phyloP scores from a whole-genome alignment of 1,140 invertebrate species.

The Triops longicaudatus region DNA sequence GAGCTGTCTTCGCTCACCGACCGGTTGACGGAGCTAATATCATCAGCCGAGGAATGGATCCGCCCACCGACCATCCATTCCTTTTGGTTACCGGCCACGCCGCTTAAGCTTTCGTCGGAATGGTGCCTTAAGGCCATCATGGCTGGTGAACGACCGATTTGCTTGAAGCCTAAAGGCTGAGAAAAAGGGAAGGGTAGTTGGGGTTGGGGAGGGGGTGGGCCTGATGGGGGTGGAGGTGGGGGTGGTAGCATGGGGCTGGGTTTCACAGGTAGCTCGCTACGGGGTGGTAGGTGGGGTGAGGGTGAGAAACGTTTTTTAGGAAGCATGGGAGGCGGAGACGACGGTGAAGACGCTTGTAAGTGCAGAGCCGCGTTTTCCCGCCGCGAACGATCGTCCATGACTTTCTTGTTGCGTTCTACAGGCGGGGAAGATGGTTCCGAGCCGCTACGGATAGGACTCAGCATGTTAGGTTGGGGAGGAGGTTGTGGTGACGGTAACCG shows the following conservation, averaged over 20 bases:
- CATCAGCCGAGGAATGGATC: constrained; percentile 65
- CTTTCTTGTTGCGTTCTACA: constrained; percentile 8
- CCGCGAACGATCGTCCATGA: neutral
- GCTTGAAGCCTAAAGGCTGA: neutral
- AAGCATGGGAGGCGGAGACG: neutral
- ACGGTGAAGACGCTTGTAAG: neutral
- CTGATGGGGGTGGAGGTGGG: constrained; percentile 15
- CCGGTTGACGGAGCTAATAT: constrained; percentile 62
- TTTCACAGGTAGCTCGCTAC: neutral
- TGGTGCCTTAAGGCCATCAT: constrained; percentile 26
- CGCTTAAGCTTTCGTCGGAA: constrained; percentile 30
- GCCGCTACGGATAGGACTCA: constrained; percentile 27
- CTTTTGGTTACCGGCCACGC: constrained; percentile 1
- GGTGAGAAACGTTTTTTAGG: neutral
- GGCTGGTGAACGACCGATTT: neutral
- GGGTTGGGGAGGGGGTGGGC: no score
- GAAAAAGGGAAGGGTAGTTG: neutral
- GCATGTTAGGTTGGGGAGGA: neutral
- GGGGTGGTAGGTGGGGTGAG: neutral
- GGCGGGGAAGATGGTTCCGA: constrained; percentile 23
- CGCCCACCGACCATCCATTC: constrained; percentile 33
- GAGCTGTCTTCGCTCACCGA: constrained; percentile 63
- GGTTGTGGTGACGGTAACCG: neutral
- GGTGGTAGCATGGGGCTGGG: constrained; percentile 23
- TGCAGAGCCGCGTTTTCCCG: neutral